These are phyloP conservation scores for Tenualosa ilisha DNA, from an alignment of 2,797 vertebrate genomes.

Conservation along the genomic window DNA sequence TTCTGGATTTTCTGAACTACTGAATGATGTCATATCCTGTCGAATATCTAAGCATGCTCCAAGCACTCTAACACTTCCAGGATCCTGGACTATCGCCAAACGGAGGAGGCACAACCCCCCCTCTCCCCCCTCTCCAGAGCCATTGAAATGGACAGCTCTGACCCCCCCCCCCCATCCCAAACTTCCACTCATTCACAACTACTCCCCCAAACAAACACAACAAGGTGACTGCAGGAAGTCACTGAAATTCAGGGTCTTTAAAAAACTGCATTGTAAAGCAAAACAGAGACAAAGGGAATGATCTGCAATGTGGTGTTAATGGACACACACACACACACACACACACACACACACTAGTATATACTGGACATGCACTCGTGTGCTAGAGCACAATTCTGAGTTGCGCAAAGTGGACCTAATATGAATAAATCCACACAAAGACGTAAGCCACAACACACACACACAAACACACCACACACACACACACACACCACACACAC, in stretches of 20 bases:
- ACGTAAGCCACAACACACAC: too few species aligned
- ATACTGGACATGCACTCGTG: conserved; percentile 14
- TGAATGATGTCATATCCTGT: conserved; percentile 74
- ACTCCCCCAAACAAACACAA: conserved; percentile 41
- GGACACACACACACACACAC: conserved; percentile 16
- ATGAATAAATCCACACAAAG: background rate
- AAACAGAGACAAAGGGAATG: conserved; percentile 32
- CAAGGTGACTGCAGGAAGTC: conserved; percentile 58
- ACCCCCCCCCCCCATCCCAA: conserved; percentile 6
- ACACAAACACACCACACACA: too few species aligned
- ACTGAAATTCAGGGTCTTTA: conserved; percentile 60
- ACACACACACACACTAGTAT: background rate
- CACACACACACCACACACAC: too few species aligned
- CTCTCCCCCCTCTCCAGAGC: conserved; percentile 46
- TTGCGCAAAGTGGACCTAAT: conserved; percentile 23
- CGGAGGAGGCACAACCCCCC: conserved; percentile 47
- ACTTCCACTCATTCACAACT: background rate
- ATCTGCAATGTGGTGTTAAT: conserved; percentile 43
- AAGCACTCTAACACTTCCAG: conserved; percentile 69
- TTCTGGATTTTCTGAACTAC: conserved; percentile 80
- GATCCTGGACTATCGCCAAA: conserved; percentile 65
- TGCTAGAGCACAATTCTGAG: conserved; percentile 5
- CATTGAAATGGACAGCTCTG: conserved; percentile 51
- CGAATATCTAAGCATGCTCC: conserved; percentile 62
- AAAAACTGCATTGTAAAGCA: conserved; percentile 46